Percentiles rank a stretch among this genome's conserved stretches.
These are phyloP conservation scores for Poeciliopsis retropinna DNA, from an alignment of 2,113 vertebrate species.

Conservation along the genomic window DNA sequence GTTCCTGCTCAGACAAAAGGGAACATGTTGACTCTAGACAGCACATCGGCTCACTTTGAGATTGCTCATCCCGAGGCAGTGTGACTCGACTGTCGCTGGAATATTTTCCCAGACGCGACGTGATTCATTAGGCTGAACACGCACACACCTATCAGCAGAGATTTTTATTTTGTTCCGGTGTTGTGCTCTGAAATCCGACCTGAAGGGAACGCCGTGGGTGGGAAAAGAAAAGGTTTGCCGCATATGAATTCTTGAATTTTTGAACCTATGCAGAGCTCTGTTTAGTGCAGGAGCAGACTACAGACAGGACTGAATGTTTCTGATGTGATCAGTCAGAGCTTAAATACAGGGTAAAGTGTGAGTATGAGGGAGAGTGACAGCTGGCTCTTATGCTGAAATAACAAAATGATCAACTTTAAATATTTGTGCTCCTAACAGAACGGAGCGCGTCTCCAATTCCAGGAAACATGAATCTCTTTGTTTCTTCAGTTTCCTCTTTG, in stretches of 20 bases:
- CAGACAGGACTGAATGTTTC: too few relatives aligned
- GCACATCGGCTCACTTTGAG: conserved; percentile 4
- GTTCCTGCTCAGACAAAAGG: conserved; percentile 44
- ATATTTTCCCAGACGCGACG: neutral
- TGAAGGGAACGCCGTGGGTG: neutral
- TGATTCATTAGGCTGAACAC: conserved; percentile 24
- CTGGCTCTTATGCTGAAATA: too few relatives aligned
- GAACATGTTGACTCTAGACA: neutral
- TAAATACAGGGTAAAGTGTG: too few relatives aligned
- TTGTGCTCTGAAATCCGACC: conserved; percentile 18
- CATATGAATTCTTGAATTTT: conserved; percentile 2
- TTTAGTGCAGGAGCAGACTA: neutral
- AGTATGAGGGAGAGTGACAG: too few relatives aligned
- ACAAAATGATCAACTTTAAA: too few relatives aligned
- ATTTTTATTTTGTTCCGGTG: conserved; percentile 11
- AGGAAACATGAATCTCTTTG: too few relatives aligned
- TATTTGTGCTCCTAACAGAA: too few relatives aligned
- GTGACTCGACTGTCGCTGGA: conserved; percentile 1
- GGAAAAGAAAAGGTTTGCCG: neutral
- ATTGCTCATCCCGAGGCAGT: conserved; percentile 11
- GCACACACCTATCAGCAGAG: conserved; percentile 13
- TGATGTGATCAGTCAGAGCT: too few relatives aligned
- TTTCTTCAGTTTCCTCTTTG: too few relatives aligned
- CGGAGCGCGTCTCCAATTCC: too few relatives aligned
- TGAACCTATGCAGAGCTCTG: neutral